A percentile compares a stretch with the other conserved stretches of the same genome.
phyloP scores from a whole-genome alignment of 2,888 invertebrate species.

The Nemapogon koenigi region DNA sequence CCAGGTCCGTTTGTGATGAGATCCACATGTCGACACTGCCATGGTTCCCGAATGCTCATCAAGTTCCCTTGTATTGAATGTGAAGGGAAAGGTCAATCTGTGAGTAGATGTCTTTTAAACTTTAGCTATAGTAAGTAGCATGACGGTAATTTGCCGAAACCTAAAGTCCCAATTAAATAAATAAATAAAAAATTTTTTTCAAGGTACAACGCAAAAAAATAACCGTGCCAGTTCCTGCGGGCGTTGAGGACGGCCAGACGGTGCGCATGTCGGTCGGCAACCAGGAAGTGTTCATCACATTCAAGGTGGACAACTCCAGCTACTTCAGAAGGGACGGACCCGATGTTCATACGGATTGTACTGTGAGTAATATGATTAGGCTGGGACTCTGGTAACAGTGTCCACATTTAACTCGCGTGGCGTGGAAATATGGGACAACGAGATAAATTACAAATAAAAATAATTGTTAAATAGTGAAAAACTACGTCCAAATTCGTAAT shows the following conservation, averaged over 20 bases:
- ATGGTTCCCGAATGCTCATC: conserved; percentile 85
- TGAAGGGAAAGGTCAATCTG: conserved; percentile 88
- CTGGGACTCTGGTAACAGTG: background rate
- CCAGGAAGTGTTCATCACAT: conserved; percentile 93
- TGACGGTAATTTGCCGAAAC: no score
- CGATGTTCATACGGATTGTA: conserved; percentile 94
- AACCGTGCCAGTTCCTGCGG: conserved; percentile 93
- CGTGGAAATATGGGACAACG: background rate
- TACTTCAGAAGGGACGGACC: conserved; percentile 93
- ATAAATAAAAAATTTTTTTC: conserved; percentile 5
- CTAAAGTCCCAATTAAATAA: no score
- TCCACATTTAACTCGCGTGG: background rate
- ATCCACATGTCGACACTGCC: conserved; percentile 91
- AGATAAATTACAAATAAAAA: no score
- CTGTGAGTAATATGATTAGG: conserved; percentile 27
- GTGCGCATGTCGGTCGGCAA: conserved; percentile 91
- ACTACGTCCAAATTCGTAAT: no score
- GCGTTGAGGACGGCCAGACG: conserved; percentile 97
- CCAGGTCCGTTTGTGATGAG: conserved; percentile 95
- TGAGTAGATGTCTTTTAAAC: conserved; percentile 34
- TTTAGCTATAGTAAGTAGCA: background rate
- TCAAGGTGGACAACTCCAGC: conserved; percentile 86
- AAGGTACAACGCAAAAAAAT: conserved; percentile 86
- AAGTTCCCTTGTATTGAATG: conserved; percentile 92
- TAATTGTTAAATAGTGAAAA: no score